Percentiles rank a stretch among this genome's conserved stretches.
Conservation (phyloP, 2,888 invertebrate genomes). For the Gerris lacustris region DNA sequence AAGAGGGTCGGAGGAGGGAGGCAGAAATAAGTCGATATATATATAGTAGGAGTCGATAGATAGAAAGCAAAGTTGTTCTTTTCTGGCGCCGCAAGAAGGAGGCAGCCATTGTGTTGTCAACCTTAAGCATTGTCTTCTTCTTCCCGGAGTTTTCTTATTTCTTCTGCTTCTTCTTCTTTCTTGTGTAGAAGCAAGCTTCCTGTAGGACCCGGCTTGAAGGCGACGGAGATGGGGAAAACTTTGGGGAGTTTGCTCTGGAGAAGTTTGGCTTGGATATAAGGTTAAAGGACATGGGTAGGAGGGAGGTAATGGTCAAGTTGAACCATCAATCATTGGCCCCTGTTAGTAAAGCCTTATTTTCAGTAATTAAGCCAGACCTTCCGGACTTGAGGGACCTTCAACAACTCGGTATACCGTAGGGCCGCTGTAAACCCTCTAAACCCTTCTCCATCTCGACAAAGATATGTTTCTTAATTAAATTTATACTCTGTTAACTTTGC, state of each 20-base stretch:
- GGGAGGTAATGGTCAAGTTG: not conserved
- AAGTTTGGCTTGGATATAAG: too few species aligned
- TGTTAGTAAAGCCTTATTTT: slow-evolving; percentile 1
- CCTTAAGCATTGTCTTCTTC: not conserved
- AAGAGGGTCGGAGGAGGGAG: not conserved
- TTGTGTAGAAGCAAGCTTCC: not conserved
- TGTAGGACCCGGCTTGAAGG: too few species aligned
- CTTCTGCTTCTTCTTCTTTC: not conserved
- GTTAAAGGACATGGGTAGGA: not conserved
- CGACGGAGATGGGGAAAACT: too few species aligned
- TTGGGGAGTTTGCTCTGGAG: too few species aligned
- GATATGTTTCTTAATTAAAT: too few species aligned
- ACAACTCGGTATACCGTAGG: too few species aligned
- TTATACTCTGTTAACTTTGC: too few species aligned
- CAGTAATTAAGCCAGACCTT: not conserved
- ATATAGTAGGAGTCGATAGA: not conserved
- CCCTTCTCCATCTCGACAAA: too few species aligned
- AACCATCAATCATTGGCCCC: not conserved
- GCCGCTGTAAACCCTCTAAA: too few species aligned
- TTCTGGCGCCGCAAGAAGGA: not conserved
- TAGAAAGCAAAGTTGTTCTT: not conserved
- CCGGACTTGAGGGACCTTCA: not conserved
- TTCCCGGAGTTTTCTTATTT: not conserved
- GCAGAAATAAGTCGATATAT: not conserved
- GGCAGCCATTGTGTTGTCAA: not conserved